Percentiles rank a stretch among this genome's conserved stretches.
These are phyloP conservation scores for Prochilodus magdalenae DNA, from an alignment of 2,113 vertebrate genomes.

Conservation along the genomic window DNA sequence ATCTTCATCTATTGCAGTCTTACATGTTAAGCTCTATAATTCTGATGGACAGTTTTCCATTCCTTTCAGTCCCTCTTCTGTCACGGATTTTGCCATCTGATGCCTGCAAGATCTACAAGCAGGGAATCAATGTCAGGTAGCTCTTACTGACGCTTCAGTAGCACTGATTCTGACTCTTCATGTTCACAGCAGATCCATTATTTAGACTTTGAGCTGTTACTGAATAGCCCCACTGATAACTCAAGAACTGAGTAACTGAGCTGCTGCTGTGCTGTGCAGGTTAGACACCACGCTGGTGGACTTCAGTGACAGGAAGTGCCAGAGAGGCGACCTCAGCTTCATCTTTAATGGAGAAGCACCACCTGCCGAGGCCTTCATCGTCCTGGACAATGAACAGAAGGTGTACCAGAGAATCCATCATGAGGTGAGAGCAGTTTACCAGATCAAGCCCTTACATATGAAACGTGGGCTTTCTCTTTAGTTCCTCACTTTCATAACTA, in stretches of 20 bases:
- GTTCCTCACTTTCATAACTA: too few relatives aligned
- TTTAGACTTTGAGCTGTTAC: too few relatives aligned
- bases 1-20: too few relatives aligned
- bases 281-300: conserved; percentile 97
- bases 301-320: conserved; percentile 99
- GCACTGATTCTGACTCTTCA: too few relatives aligned
- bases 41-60: background rate
- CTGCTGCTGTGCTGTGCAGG: conserved; percentile 66
- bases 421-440: conserved; percentile 77
- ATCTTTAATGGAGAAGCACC: conserved; percentile 93
- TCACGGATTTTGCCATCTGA: conserved; percentile 97
- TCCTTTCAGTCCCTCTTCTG: conserved; percentile 89
- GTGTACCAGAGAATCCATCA: conserved; percentile 97
- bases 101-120: conserved; percentile 98
- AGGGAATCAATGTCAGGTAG: conserved; percentile 98
- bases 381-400: conserved; percentile 96
- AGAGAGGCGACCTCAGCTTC: conserved; percentile 96
- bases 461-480: too few relatives aligned
- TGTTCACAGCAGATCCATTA: too few relatives aligned
- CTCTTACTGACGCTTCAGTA: too few relatives aligned
- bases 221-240: background rate
- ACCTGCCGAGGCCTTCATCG: conserved; percentile 96
- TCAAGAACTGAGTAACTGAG: too few relatives aligned
- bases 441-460: background rate
- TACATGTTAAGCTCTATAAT: too few relatives aligned